A percentile compares a stretch with the other conserved stretches of the same genome.
phyloP scores from a whole-genome alignment of 2,888 invertebrate genomes.

The Crocallis elinguaria region DNA sequence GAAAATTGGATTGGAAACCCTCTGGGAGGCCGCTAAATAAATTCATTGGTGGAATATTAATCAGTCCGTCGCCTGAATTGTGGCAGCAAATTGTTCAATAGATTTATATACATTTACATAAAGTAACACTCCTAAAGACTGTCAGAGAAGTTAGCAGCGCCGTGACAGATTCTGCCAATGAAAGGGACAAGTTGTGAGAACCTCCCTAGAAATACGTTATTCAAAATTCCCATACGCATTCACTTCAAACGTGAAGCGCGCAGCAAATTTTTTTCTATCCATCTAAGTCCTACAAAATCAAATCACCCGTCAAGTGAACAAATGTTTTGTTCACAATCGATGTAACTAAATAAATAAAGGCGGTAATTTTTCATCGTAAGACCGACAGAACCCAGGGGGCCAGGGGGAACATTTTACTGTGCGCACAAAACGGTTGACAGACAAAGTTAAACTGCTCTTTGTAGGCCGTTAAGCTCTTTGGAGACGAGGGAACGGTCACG shows the following conservation, averaged over 20 bases:
- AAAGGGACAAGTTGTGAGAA: no score
- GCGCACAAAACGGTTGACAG: slow-evolving; percentile 59
- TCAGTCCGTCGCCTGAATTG: slow-evolving; percentile 7
- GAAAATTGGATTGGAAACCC: slow-evolving; percentile 69
- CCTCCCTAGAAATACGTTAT: no score
- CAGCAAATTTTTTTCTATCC: background rate
- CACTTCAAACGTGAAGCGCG: no score
- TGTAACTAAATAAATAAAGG: slow-evolving; percentile 43
- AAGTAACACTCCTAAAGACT: no score
- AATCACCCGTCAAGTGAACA: slow-evolving; percentile 46
- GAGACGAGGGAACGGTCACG: slow-evolving; percentile 40
- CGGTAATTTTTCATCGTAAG: slow-evolving; percentile 75
- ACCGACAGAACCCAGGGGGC: slow-evolving; percentile 48
- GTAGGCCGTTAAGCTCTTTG: slow-evolving; percentile 54
- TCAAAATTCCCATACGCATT: no score
- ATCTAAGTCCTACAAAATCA: background rate
- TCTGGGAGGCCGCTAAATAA: slow-evolving; percentile 46
- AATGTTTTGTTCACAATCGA: slow-evolving; percentile 64
- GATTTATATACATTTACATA: background rate
- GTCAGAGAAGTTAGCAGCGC: no score
- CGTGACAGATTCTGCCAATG: no score
- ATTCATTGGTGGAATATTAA: slow-evolving; percentile 48
- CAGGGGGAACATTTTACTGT: slow-evolving; percentile 63
- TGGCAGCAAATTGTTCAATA: slow-evolving; percentile 8
- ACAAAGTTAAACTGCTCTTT: slow-evolving; percentile 68